Conservation (phyloP, 2,797 vertebrate species). For the Oryzias sinensis region DNA sequence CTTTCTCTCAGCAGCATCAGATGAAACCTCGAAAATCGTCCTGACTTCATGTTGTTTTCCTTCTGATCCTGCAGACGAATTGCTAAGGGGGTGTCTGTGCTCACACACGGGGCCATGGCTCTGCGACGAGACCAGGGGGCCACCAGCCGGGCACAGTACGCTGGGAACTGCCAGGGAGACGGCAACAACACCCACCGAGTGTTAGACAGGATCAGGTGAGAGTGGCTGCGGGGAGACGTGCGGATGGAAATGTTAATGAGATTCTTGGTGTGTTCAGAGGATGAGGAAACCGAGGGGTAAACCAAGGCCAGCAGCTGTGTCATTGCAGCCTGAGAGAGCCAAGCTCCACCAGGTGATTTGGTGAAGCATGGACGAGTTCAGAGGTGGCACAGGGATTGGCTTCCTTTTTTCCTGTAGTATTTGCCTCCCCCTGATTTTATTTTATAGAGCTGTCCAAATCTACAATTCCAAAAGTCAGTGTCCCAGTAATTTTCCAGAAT, state of each 20-base stretch:
- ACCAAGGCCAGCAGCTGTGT: conserved; percentile 13
- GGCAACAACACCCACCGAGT: conserved; percentile 83
- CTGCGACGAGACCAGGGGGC: conserved; percentile 84
- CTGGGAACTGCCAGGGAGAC: conserved; percentile 85
- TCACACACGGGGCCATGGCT: conserved; percentile 90
- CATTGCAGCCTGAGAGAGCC: too few species aligned
- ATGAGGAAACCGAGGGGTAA: conserved; percentile 17
- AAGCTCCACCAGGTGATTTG: too few species aligned
- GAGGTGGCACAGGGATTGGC: too few species aligned
- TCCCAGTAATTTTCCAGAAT: too few species aligned
- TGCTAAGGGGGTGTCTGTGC: conserved; percentile 88
- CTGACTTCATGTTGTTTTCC: conserved; percentile 23
- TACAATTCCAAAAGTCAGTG: too few species aligned
- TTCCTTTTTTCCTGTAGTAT: too few species aligned
- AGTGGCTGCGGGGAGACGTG: neutral
- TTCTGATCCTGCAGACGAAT: conserved; percentile 74
- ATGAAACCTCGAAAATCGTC: conserved; percentile 18
- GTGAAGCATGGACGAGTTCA: too few species aligned
- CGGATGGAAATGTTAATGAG: too few species aligned
- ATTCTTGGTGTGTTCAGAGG: too few species aligned
- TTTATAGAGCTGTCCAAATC: too few species aligned
- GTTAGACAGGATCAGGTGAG: conserved; percentile 74
- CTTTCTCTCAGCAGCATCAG: conserved; percentile 6
- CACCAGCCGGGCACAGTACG: conserved; percentile 80
- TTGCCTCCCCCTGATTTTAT: too few species aligned